Conservation (phyloP, 1,140 invertebrate genomes). For the Meloidogyne hapla region DNA sequence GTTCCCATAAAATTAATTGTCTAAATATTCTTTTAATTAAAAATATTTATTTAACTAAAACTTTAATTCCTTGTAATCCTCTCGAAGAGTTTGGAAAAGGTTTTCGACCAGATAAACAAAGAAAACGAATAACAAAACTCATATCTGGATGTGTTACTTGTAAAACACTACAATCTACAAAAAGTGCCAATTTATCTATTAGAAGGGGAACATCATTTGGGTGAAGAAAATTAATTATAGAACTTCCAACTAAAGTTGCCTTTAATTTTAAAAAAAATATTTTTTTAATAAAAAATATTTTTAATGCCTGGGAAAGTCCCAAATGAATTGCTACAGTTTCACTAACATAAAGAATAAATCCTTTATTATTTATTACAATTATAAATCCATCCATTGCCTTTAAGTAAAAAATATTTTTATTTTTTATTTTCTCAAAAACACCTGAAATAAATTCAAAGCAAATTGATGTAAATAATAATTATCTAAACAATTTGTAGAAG, state of each 20-base stretch:
- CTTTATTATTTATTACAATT: slow-evolving; percentile 19
- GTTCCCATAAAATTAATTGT: slow-evolving; percentile 24
- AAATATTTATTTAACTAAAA: background rate
- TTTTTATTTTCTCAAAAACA: background rate
- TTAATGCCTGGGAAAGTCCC: slow-evolving; percentile 18
- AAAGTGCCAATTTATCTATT: slow-evolving; percentile 10
- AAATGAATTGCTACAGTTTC: slow-evolving; percentile 26
- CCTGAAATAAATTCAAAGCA: slow-evolving; percentile 24
- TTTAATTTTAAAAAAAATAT: background rate
- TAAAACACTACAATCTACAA: background rate
- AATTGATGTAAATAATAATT: slow-evolving; percentile 11
- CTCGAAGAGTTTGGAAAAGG: slow-evolving; percentile 11
- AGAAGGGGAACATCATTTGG: background rate
- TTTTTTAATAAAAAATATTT: background rate
- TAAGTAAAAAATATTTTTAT: background rate
- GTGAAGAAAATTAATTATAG: slow-evolving; percentile 9
- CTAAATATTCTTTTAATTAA: background rate
- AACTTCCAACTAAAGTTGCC: slow-evolving; percentile 15
- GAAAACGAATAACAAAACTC: slow-evolving; percentile 22
- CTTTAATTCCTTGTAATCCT: slow-evolving; percentile 6
- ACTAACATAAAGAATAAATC: slow-evolving; percentile 7
- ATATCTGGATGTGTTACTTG: slow-evolving; percentile 11
- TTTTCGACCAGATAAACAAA: slow-evolving; percentile 5
- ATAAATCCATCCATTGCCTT: slow-evolving; percentile 30
- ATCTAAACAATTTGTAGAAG: background rate